These are phyloP conservation scores for Agonopterix alstromeriana DNA, from an alignment of 2,888 invertebrate species.

Conservation along the genomic window DNA sequence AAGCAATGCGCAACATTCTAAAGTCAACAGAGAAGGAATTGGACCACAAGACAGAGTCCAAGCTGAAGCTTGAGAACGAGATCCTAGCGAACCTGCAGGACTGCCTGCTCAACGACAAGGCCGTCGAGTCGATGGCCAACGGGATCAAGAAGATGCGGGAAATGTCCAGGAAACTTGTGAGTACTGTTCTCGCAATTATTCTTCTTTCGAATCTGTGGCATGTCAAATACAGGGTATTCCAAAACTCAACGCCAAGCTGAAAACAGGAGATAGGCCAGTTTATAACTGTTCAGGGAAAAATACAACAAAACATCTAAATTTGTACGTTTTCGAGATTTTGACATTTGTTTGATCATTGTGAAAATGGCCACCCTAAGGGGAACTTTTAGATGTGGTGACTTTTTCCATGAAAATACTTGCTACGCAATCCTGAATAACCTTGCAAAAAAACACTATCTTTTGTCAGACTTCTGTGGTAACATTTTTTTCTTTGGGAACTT, in stretches of 20 bases:
- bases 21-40: conserved; percentile 48
- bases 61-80: conserved; percentile 79
- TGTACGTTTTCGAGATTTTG: too few species aligned
- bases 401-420: too few species aligned
- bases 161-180: conserved; percentile 66
- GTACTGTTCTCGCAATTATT: not conserved
- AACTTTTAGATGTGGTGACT: too few species aligned
- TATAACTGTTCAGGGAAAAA: too few species aligned
- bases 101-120: conserved; percentile 82
- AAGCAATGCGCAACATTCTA: conserved; percentile 51
- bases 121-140: conserved; percentile 73
- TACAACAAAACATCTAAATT: not conserved
- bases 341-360: too few species aligned
- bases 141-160: conserved; percentile 69
- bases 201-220: not conserved
- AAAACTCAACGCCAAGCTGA: too few species aligned
- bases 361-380: too few species aligned
- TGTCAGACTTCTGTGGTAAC: too few species aligned
- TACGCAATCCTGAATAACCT: too few species aligned
- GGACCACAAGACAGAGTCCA: conserved; percentile 71
- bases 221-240: not conserved
- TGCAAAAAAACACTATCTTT: too few species aligned
- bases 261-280: too few species aligned
- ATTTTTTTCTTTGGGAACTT: too few species aligned
- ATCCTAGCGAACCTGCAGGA: conserved; percentile 81